Percentiles rank a stretch among this genome's conserved stretches.
Conservation (phyloP, 37 sponge, comb jelly and placozoan species). For the Dysidea cf. avara region DNA sequence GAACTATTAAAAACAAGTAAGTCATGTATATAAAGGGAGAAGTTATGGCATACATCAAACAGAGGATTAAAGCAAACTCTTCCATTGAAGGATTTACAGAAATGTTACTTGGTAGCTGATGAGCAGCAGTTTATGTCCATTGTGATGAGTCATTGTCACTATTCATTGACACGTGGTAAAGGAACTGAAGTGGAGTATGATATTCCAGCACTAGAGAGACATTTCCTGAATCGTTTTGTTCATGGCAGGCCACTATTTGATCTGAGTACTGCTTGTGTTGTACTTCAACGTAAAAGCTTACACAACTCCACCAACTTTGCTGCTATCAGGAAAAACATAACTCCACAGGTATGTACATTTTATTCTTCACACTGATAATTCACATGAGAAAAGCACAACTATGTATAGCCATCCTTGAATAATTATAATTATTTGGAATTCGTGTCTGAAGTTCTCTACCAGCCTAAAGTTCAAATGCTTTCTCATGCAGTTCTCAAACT, state of each 20-base stretch:
- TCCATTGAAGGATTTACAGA: slow-evolving; percentile 42
- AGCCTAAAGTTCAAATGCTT: too few relatives aligned
- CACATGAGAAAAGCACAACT: too few relatives aligned
- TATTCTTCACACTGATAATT: too few relatives aligned
- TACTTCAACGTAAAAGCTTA: slow-evolving; percentile 34
- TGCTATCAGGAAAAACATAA: slow-evolving; percentile 35
- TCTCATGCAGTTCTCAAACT: too few relatives aligned
- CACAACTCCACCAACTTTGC: slow-evolving; percentile 37
- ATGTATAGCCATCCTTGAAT: too few relatives aligned
- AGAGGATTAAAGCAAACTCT: slow-evolving; percentile 30
- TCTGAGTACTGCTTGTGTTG: slow-evolving; percentile 41
- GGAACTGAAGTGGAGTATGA: slow-evolving; percentile 61
- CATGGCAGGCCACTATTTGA: slow-evolving; percentile 63
- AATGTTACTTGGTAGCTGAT: slow-evolving; percentile 59
- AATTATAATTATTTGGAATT: too few relatives aligned
- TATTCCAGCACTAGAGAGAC: slow-evolving; percentile 63
- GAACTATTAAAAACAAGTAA: too few relatives aligned
- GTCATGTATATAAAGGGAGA: too few relatives aligned
- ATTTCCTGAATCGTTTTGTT: slow-evolving; percentile 63
- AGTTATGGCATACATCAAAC: too few relatives aligned
- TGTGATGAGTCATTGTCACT: slow-evolving; percentile 67
- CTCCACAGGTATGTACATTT: slow-evolving; percentile 27
- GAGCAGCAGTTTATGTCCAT: slow-evolving; percentile 54
- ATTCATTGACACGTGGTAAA: slow-evolving; percentile 60
- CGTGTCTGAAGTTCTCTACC: too few relatives aligned